Conservation (phyloP, 2,888 invertebrate species). For the Aporophyla lueneburgensis region DNA sequence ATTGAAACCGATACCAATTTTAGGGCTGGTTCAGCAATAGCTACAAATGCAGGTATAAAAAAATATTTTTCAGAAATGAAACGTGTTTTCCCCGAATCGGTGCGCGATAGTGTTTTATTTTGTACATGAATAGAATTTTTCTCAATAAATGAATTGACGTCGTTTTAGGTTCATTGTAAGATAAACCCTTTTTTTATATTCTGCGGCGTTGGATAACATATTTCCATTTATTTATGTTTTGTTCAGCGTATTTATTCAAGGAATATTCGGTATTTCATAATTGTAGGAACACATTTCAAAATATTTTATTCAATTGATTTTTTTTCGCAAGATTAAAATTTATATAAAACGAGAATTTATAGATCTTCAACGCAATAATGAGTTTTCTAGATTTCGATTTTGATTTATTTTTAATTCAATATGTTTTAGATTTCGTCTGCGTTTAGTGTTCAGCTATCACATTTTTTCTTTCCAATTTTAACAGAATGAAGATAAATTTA, state of each 20-base stretch:
- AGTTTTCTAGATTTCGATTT: neutral
- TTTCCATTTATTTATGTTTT: too few species aligned
- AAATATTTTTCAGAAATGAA: neutral
- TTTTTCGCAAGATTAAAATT: neutral
- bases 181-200: neutral
- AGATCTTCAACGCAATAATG: neutral
- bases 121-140: fast-evolving
- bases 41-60: neutral
- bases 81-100: neutral
- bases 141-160: neutral
- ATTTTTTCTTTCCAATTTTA: too few species aligned
- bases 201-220: neutral
- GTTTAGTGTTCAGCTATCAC: neutral
- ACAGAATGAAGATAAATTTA: neutral
- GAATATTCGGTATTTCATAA: neutral
- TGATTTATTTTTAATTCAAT: neutral
- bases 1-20: neutral
- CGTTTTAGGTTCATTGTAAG: neutral
- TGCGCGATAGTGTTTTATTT: neutral
- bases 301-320: neutral
- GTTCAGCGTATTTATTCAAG: neutral
- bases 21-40: too few species aligned
- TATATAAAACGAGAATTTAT: neutral
- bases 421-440: neutral
- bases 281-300: neutral